Evolutionary conservation across 2,113 vertebrate species (phyloP), one percentile per base, ranked within the genome.

Genomic region (Scartelaos histophorus): DNA sequence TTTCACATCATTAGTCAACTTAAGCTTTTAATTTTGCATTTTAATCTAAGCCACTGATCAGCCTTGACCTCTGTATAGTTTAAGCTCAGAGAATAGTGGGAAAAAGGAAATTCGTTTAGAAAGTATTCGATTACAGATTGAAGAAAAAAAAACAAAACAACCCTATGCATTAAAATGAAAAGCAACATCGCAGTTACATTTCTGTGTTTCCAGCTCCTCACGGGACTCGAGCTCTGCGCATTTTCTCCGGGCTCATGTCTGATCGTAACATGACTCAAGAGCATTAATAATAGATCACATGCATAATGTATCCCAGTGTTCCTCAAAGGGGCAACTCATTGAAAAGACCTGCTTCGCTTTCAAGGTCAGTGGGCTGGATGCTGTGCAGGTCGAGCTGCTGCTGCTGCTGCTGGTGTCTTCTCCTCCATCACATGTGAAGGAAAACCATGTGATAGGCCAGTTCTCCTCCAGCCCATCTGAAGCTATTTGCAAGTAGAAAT

Each of bases 231-330:
- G 58, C 68, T 69, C 69, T 69, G 76, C 62, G 85, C 80, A 74
- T 87, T 79, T 82, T 82, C 86, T 86, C 21, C 81, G 75, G 71
- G 65, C 66, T 79, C 49, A 82, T 75, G 80, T 84, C 83, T 87
- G 74, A 85, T 84, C 70, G 93, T 91, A 94, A 93, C 88, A 89
- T 82, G 90, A 93, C 83, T 91, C 90, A 86, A 80, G 47, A 70
- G 69, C 85, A 93, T 94, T 80, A 93, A 94, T 93, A 93, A 93
- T 94, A 86, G 87, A 94, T 88, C 58, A 58, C 82, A 91, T 91
- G 91, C 89, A 91, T 93, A 92, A 94, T 92, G 82, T 85, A 92
- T 84, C 81, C 82, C 85, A 80, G 82, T 75, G 76, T 79, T 86
- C 62, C 84, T 82, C 82, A 67, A 74, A 66, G 74, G 83, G 72